Conservation (phyloP, 2,888 invertebrate genomes). For the Agrotis puta region DNA sequence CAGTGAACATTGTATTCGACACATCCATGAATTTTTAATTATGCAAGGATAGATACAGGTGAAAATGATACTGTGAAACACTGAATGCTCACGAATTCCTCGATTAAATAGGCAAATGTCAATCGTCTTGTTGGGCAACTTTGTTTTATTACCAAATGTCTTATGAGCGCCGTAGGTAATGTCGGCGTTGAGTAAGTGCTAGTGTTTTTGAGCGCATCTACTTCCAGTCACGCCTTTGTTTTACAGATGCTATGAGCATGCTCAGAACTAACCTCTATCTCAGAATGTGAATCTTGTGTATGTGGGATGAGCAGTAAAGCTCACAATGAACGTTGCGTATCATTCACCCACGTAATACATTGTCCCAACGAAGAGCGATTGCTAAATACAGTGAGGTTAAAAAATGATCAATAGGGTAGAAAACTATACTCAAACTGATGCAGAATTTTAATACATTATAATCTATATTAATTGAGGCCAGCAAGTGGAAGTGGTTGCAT, state of each 20-base stretch:
- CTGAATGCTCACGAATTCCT: conserved; percentile 71
- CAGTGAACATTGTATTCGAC: conserved; percentile 34
- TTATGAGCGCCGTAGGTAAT: conserved; percentile 74
- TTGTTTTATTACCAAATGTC: conserved; percentile 85
- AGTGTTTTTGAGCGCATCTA: conserved; percentile 76
- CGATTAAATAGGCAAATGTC: conserved; percentile 84
- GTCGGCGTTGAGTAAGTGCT: conserved; percentile 77
- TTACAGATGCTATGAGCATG: conserved; percentile 48
- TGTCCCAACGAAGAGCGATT: conserved; percentile 29
- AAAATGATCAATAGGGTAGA: conserved; percentile 49
- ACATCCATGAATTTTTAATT: conserved; percentile 60
- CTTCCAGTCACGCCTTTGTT: conserved; percentile 68
- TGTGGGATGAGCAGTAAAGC: conserved; percentile 35
- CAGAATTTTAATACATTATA: conserved; percentile 80
- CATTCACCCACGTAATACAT: conserved; percentile 33
- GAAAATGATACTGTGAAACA: conserved; percentile 71
- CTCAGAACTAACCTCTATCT: conserved; percentile 16
- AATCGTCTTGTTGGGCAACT: conserved; percentile 84
- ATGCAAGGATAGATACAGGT: conserved; percentile 62
- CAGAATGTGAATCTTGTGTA: conserved; percentile 18
- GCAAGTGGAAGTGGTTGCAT: conserved; percentile 81
- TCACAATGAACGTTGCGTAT: conserved; percentile 20
- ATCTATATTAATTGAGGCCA: conserved; percentile 87
- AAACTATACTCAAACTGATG: conserved; percentile 58
- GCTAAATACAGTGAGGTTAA: conserved; percentile 22